These are phyloP conservation scores for Epistrophe eligans DNA, from an alignment of 2,888 invertebrate species.

Conservation along the genomic window DNA sequence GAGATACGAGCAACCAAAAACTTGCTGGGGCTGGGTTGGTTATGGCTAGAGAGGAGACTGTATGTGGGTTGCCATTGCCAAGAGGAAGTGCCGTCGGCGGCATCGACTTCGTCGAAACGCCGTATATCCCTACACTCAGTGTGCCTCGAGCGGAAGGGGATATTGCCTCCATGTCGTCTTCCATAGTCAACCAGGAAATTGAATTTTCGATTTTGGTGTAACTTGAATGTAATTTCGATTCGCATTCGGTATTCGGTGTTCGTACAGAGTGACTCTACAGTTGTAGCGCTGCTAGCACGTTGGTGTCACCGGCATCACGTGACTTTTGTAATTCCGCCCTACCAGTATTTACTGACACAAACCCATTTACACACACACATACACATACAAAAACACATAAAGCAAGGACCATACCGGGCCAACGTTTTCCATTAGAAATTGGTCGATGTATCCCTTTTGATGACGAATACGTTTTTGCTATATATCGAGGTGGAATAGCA, in stretches of 20 bases:
- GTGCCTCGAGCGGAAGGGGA: conserved; percentile 15
- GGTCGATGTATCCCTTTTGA: conserved; percentile 66
- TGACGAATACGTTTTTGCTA: conserved; percentile 70
- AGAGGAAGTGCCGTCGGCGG: conserved; percentile 33
- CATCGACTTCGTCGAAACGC: conserved; percentile 16
- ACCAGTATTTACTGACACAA: conserved; percentile 63
- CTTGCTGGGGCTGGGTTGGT: neutral
- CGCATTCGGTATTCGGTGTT: conserved; percentile 72
- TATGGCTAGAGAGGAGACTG: neutral
- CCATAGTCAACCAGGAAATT: conserved; percentile 70
- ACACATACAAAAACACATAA: neutral
- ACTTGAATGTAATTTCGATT: conserved; percentile 75
- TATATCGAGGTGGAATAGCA: neutral
- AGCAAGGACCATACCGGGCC: conserved; percentile 26
- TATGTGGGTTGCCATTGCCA: conserved; percentile 8
- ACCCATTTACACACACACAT: conserved; percentile 15
- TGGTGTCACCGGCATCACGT: conserved; percentile 74
- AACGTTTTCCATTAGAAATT: conserved; percentile 74
- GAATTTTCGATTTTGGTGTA: conserved; percentile 74
- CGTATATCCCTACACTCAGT: neutral
- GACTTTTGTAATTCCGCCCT: conserved; percentile 71
- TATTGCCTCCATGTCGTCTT: conserved; percentile 32
- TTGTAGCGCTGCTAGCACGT: conserved; percentile 64
- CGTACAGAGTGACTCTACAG: conserved; percentile 58
- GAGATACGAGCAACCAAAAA: conserved; percentile 49